These are phyloP conservation scores for Odontamblyopus rebecca DNA, from an alignment of 2,797 vertebrate genomes.

Conservation along the genomic window DNA sequence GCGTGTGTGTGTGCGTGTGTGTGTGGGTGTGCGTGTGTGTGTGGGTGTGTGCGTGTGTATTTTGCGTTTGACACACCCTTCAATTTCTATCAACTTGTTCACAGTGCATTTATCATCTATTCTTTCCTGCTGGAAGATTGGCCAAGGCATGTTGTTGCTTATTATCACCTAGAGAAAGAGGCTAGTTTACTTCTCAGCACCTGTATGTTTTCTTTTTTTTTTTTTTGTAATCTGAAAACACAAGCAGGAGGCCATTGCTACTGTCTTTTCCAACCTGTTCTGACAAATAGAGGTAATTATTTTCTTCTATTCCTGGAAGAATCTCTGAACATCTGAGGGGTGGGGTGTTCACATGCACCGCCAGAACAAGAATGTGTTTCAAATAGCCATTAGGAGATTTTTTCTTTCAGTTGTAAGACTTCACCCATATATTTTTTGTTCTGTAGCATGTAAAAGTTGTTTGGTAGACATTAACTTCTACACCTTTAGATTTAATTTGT, in stretches of 20 bases:
- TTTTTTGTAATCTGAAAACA: neutral
- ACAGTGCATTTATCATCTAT: too few relatives aligned
- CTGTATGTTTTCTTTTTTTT: neutral
- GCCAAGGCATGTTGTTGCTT: too few relatives aligned
- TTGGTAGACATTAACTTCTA: too few relatives aligned
- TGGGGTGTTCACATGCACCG: neutral
- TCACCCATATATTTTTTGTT: neutral
- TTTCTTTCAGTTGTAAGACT: neutral
- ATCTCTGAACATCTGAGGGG: neutral
- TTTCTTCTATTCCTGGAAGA: slow-evolving; percentile 32
- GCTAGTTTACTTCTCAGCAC: neutral
- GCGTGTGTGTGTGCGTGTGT: too few relatives aligned
- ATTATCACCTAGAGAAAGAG: too few relatives aligned
- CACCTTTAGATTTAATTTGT: too few relatives aligned
- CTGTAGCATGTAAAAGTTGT: neutral
- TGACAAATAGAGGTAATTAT: slow-evolving; percentile 50
- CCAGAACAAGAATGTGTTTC: neutral
- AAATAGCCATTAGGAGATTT: neutral
- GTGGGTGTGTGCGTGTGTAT: too few relatives aligned
- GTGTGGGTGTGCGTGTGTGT: too few relatives aligned
- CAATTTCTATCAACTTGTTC: too few relatives aligned
- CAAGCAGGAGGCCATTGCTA: neutral
- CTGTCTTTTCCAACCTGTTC: slow-evolving; percentile 23
- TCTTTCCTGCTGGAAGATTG: too few relatives aligned
- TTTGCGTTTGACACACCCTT: too few relatives aligned